These are phyloP conservation scores for Coracias cyanogaster DNA, from an alignment of 2,797 vertebrate species.

Conservation along the genomic window DNA sequence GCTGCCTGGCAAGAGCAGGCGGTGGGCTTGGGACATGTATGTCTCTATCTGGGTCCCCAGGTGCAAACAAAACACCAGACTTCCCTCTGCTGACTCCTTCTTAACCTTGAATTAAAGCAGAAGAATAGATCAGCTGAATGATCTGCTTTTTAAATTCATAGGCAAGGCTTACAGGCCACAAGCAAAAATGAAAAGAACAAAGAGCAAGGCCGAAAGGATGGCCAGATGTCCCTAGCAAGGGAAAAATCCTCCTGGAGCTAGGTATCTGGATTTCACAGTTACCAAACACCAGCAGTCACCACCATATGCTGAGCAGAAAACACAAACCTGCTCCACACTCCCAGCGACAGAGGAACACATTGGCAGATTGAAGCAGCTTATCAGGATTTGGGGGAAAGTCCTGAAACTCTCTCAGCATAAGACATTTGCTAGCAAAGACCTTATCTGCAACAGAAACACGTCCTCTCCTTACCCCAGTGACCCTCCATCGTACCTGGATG, in stretches of 20 bases:
- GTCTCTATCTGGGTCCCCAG: background rate
- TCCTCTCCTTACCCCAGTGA: background rate
- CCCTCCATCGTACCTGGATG: background rate
- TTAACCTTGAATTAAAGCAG: background rate
- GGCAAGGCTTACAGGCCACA: background rate
- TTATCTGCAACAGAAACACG: background rate
- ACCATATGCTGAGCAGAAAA: slow-evolving; percentile 68
- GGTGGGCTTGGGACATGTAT: background rate
- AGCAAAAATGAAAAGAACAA: background rate
- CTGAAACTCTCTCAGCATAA: slow-evolving; percentile 1
- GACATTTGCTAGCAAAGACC: background rate
- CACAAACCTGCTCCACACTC: slow-evolving; percentile 43
- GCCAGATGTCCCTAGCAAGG: slow-evolving; percentile 32
- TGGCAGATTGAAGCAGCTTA: slow-evolving; percentile 39
- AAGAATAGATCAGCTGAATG: background rate
- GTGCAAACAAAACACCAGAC: background rate
- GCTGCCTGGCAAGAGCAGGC: background rate
- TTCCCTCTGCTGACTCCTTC: background rate
- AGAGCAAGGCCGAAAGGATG: background rate
- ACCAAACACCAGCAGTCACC: slow-evolving; percentile 61
- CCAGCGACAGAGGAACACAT: background rate
- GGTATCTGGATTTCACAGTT: slow-evolving; percentile 57
- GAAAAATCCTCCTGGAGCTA: slow-evolving; percentile 38
- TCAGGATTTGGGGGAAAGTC: slow-evolving; percentile 12
- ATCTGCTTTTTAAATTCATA: background rate